Evolutionary conservation across 2,797 vertebrate species (phyloP).

Genomic region (Falco peregrinus): DNA sequence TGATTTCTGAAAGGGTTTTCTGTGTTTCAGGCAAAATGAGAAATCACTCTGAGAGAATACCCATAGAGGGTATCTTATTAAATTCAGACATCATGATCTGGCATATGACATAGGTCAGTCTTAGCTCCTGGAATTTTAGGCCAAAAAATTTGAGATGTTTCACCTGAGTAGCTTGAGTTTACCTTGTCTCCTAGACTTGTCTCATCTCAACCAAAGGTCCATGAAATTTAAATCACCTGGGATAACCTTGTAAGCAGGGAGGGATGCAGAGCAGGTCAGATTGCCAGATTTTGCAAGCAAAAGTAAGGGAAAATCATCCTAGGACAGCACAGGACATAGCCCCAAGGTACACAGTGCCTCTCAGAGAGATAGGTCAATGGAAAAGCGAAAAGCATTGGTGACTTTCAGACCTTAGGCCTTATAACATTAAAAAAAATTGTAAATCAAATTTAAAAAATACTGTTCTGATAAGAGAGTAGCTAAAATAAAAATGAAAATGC

Average conservation of each 20-base stretch:
- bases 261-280: not conserved
- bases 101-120: not conserved
- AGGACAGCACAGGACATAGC: not conserved
- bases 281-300: not conserved
- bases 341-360: not conserved
- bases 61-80: not conserved
- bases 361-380: not conserved
- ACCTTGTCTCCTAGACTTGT: not conserved
- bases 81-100: not conserved
- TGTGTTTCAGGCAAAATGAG: not conserved
- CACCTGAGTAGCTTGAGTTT: not conserved
- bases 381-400: not conserved
- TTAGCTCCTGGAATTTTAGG: not conserved
- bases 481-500: not conserved
- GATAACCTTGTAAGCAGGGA: not conserved
- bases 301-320: not conserved
- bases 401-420: not conserved
- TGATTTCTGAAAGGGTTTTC: not conserved
- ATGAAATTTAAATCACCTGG: not conserved
- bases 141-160: not conserved
- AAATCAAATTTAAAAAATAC: not conserved
- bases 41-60: not conserved
- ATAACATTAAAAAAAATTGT: not conserved
- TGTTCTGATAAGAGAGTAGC: not conserved
- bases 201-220: not conserved